A percentile compares a stretch with the other conserved stretches of the same genome.
These are phyloP conservation scores for Pogonophryne albipinna DNA, from an alignment of 2,797 vertebrate genomes.

Conservation along the genomic window DNA sequence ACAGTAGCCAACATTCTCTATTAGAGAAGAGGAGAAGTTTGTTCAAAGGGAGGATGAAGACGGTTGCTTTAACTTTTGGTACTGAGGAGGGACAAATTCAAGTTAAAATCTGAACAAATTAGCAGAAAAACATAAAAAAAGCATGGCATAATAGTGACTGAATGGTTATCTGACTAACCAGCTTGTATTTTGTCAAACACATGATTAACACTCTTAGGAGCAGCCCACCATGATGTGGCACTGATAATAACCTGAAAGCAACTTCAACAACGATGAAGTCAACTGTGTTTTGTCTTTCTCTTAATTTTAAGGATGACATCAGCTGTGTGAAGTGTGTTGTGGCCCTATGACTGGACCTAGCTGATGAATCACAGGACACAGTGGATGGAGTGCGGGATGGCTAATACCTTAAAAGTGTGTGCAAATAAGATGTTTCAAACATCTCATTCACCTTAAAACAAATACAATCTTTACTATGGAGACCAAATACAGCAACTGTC, in stretches of 20 bases:
- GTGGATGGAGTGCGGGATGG: neutral
- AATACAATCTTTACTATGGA: neutral
- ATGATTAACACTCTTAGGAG: constrained; percentile 16
- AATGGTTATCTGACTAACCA: constrained; percentile 18
- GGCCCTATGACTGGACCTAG: constrained; percentile 14
- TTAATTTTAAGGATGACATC: constrained; percentile 51
- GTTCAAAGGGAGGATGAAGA: constrained; percentile 9
- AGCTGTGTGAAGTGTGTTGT: constrained; percentile 38
- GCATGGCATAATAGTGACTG: neutral
- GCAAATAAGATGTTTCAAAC: constrained; percentile 19
- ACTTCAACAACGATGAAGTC: constrained; percentile 40
- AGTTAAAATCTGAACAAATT: neutral
- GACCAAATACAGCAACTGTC: constrained; percentile 28
- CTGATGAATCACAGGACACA: constrained; percentile 61
- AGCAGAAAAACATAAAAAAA: neutral
- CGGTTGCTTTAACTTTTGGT: constrained; percentile 6
- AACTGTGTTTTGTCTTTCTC: constrained; percentile 35
- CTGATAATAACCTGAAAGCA: constrained; percentile 7
- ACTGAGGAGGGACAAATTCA: neutral
- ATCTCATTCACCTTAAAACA: constrained; percentile 14
- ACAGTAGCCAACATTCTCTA: constrained; percentile 22
- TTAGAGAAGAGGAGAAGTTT: constrained; percentile 18
- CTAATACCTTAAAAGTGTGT: neutral
- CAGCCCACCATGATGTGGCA: neutral
- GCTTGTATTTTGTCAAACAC: constrained; percentile 29